Conservation (phyloP, 2,888 invertebrate genomes). For the Metopia argyrocephala region DNA sequence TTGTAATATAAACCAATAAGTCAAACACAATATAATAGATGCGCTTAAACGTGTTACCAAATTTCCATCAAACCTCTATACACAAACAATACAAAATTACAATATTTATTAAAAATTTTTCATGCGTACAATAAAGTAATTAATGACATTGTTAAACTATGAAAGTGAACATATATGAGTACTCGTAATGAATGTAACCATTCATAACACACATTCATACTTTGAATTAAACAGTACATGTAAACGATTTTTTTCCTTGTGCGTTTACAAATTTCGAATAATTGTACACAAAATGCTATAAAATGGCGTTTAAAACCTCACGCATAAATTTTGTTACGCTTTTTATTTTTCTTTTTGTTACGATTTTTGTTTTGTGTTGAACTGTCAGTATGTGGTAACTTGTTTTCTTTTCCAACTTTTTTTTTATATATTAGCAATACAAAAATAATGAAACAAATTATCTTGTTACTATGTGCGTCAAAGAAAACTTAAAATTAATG, state of each 20-base stretch:
- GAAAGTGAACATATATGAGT: too few relatives aligned
- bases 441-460: not conserved
- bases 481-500: not conserved
- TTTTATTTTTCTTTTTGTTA: not conserved
- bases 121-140: too few relatives aligned
- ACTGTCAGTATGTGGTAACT: not conserved
- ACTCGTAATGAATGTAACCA: not conserved
- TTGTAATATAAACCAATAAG: too few relatives aligned
- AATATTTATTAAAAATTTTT: too few relatives aligned
- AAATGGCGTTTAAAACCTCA: slow-evolving; percentile 14
- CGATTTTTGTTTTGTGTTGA: not conserved
- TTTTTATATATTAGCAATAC: not conserved
- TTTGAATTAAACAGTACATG: not conserved
- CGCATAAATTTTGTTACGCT: slow-evolving; percentile 20
- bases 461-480: slow-evolving; percentile 23
- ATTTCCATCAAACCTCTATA: too few relatives aligned
- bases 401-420: not conserved
- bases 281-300: not conserved
- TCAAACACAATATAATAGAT: too few relatives aligned
- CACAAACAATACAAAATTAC: too few relatives aligned
- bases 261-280: not conserved
- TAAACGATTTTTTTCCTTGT: not conserved
- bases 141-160: too few relatives aligned
- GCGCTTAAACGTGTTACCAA: too few relatives aligned
- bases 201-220: not conserved